phyloP scores from a whole-genome alignment of 1,140 invertebrate genomes.

The Zaprionus inermis region DNA sequence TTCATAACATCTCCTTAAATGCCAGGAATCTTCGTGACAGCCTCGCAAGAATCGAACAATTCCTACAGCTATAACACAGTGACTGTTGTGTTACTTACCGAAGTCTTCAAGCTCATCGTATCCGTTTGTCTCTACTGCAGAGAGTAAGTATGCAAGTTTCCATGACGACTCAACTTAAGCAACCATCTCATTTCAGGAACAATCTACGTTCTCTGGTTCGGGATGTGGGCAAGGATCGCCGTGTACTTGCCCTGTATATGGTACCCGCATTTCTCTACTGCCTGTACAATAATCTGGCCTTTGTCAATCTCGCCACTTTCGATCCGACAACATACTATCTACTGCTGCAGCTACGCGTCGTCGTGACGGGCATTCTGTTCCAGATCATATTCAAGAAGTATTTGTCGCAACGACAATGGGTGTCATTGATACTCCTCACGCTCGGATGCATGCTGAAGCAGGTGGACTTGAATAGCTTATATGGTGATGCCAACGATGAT shows the following conservation, averaged over 20 bases:
- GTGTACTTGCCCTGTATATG: slow-evolving; percentile 93
- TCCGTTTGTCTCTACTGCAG: slow-evolving; percentile 90
- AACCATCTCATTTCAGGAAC: slow-evolving; percentile 84
- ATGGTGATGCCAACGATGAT: slow-evolving; percentile 71
- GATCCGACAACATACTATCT: slow-evolving; percentile 98
- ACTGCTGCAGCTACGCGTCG: slow-evolving; percentile 95
- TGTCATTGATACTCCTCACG: slow-evolving; percentile 94
- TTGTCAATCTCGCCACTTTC: slow-evolving; percentile 94
- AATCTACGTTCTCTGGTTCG: slow-evolving; percentile 84
- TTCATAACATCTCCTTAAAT: slow-evolving; percentile 17
- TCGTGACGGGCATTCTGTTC: slow-evolving; percentile 96
- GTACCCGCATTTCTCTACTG: slow-evolving; percentile 96
- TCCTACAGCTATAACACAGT: slow-evolving; percentile 95
- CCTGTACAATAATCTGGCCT: slow-evolving; percentile 97
- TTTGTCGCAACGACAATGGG: slow-evolving; percentile 93
- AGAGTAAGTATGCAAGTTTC: slow-evolving; percentile 85
- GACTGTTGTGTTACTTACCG: slow-evolving; percentile 94
- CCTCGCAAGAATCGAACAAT: slow-evolving; percentile 92
- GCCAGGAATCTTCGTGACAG: slow-evolving; percentile 95
- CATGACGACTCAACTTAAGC: slow-evolving; percentile 43
- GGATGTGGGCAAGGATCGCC: slow-evolving; percentile 86
- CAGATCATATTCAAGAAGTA: slow-evolving; percentile 94
- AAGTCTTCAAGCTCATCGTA: slow-evolving; percentile 92
- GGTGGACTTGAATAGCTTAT: slow-evolving; percentile 87
- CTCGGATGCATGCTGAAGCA: slow-evolving; percentile 97